Evolutionary conservation across 2,113 vertebrate species (phyloP).

Genomic region (Albula goreensis): DNA sequence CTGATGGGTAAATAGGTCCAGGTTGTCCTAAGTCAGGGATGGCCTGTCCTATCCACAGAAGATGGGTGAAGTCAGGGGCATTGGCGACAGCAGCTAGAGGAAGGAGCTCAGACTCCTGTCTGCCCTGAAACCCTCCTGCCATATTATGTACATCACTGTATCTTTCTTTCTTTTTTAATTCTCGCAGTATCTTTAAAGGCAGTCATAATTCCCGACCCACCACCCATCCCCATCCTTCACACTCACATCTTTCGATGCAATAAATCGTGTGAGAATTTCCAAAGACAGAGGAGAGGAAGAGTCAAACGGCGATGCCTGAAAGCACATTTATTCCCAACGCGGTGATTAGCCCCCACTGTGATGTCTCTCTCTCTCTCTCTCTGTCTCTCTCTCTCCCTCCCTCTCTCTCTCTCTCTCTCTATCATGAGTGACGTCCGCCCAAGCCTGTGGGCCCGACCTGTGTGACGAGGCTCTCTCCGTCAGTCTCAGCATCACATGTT

Average conservation of each 20-base stretch:
- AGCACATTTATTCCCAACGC: background rate
- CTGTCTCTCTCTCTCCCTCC: no score
- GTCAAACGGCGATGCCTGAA: background rate
- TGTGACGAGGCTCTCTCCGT: background rate
- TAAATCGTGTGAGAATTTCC: background rate
- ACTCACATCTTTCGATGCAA: background rate
- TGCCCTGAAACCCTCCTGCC: no score
- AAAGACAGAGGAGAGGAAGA: background rate
- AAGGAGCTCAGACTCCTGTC: no score
- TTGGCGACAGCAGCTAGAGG: no score
- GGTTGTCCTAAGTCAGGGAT: no score
- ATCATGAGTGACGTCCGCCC: background rate
- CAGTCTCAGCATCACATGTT: background rate
- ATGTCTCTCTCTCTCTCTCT: background rate
- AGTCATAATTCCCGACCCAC: background rate
- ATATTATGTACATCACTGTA: no score
- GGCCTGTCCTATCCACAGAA: no score
- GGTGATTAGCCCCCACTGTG: background rate
- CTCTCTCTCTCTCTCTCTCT: background rate
- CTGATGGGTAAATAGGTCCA: no score
- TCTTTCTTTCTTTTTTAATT: no score
- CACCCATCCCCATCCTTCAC: background rate
- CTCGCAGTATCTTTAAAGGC: background rate
- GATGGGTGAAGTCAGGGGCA: no score
- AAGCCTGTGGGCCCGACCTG: background rate